Conservation (phyloP, 1,140 invertebrate genomes). For the Cephus cinctus region DNA sequence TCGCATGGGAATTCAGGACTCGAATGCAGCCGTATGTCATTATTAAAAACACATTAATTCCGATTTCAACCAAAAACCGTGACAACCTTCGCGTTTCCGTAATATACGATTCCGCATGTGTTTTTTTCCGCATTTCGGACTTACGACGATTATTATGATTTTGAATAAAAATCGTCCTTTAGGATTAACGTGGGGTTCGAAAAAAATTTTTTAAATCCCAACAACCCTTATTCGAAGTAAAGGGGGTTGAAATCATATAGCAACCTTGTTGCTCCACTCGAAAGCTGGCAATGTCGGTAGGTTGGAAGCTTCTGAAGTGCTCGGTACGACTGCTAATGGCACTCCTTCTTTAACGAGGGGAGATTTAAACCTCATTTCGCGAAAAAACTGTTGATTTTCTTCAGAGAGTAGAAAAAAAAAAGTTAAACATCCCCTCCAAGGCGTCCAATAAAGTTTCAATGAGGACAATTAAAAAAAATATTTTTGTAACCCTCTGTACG, state of each 20-base stretch:
- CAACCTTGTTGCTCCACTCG: slow-evolving; percentile 12
- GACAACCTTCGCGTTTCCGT: slow-evolving; percentile 15
- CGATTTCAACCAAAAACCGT: slow-evolving; percentile 27
- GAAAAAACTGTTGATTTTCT: slow-evolving; percentile 48
- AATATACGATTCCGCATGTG: slow-evolving; percentile 19
- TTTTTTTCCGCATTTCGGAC: slow-evolving; percentile 11
- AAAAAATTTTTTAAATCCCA: too few species aligned
- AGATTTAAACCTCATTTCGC: slow-evolving; percentile 40
- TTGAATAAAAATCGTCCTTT: too few species aligned
- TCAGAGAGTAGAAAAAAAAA: neutral
- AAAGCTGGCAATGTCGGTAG: slow-evolving; percentile 22
- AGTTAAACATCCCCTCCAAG: too few species aligned
- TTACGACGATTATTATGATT: neutral
- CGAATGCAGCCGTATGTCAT: slow-evolving; percentile 41
- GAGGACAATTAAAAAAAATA: too few species aligned
- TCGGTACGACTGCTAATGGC: slow-evolving; percentile 36
- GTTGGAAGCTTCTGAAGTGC: slow-evolving; percentile 42
- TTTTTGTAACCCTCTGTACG: too few species aligned
- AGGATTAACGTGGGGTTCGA: too few species aligned
- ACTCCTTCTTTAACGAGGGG: slow-evolving; percentile 28
- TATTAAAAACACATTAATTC: slow-evolving; percentile 48
- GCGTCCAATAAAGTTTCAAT: too few species aligned
- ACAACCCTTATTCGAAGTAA: neutral
- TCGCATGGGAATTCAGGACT: too few species aligned
- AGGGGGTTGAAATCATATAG: neutral